A percentile compares a stretch with the other conserved stretches of the same genome.
Evolutionary conservation across 2,888 invertebrate species (phyloP).

Genomic region (Megamerina dolium): DNA sequence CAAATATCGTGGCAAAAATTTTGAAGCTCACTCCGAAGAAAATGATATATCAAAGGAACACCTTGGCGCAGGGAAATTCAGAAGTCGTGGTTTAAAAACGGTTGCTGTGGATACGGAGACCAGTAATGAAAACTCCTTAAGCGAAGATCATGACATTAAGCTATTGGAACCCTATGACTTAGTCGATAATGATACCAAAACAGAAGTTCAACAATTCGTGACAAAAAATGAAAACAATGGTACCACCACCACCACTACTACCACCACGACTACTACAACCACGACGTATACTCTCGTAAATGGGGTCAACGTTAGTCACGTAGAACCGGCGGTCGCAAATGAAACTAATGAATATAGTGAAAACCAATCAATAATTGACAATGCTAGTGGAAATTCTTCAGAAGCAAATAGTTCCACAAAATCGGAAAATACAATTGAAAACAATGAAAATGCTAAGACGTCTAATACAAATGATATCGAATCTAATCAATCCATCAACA

Average conservation of each 20-base stretch:
- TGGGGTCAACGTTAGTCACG: not conserved
- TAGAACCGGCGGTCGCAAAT: not conserved
- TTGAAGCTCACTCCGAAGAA: conserved; percentile 17
- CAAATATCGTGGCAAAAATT: conserved; percentile 34
- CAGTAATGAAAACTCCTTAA: no score
- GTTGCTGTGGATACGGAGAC: conserved; percentile 4
- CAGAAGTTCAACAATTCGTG: not conserved
- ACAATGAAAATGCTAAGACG: not conserved
- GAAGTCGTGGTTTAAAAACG: conserved; percentile 23
- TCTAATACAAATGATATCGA: not conserved
- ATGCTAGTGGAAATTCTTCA: conserved; percentile 1
- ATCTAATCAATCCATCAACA: not conserved
- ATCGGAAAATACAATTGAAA: not conserved
- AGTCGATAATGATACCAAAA: not conserved
- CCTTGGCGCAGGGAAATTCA: conserved; percentile 16
- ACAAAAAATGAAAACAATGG: not conserved
- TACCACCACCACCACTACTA: not conserved
- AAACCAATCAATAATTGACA: no score
- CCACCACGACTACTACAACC: not conserved
- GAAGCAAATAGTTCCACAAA: no score
- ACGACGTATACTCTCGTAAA: not conserved
- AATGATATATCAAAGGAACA: no score
- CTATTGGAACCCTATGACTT: not conserved
- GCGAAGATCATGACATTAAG: not conserved
- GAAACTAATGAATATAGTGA: not conserved